Conservation (phyloP, 2,113 vertebrate species). For the Etia nguti region DNA sequence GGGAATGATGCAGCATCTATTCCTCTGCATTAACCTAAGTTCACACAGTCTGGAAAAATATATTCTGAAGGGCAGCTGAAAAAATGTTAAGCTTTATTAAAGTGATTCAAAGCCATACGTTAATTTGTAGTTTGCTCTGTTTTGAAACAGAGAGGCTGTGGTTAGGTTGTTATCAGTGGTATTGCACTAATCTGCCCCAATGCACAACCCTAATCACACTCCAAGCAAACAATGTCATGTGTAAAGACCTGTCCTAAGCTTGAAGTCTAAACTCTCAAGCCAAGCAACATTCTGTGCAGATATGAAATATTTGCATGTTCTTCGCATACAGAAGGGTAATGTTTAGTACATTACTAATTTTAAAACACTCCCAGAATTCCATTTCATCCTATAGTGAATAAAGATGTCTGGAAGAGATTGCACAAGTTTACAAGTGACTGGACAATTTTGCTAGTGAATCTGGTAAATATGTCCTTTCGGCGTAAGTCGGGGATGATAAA, state of each 20-base stretch:
- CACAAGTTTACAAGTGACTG: constrained; percentile 13
- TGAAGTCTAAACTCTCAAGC: background rate
- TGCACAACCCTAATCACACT: background rate
- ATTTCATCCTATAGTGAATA: constrained; percentile 24
- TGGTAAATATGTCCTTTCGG: constrained; percentile 36
- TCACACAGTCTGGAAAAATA: background rate
- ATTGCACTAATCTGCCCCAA: background rate
- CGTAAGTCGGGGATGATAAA: constrained; percentile 49
- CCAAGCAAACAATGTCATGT: background rate
- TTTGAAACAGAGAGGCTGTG: background rate
- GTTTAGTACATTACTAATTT: background rate
- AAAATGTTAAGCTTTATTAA: background rate
- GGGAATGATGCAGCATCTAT: background rate
- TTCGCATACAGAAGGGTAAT: background rate
- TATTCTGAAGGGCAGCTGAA: background rate
- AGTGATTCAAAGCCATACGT: background rate
- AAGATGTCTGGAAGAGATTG: constrained; percentile 21
- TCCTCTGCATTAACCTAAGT: background rate
- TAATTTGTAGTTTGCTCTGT: background rate
- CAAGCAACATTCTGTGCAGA: background rate
- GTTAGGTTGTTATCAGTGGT: background rate
- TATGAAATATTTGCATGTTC: background rate
- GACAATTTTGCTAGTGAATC: constrained; percentile 24
- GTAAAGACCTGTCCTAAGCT: background rate
- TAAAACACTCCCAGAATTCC: constrained; percentile 7